Conservation (phyloP, 2,113 vertebrate species). For the Cyprinus carpio region DNA sequence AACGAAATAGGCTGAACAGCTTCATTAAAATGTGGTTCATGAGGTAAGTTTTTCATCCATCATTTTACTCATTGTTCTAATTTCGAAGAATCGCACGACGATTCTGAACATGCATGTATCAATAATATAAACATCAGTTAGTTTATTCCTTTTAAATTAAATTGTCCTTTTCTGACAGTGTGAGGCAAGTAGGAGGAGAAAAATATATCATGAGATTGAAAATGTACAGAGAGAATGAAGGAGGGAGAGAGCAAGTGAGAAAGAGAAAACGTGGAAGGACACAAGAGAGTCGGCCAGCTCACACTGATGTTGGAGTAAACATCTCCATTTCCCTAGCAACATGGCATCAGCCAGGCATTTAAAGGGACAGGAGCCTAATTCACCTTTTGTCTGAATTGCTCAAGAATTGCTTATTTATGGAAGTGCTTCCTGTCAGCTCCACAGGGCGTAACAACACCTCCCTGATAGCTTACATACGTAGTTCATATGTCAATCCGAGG, state of each 20-base stretch:
- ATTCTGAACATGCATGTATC: not conserved
- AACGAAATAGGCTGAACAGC: no score
- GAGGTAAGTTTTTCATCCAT: not conserved
- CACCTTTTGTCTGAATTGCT: slow-evolving; percentile 42
- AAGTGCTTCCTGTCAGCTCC: not conserved
- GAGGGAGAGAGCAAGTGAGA: not conserved
- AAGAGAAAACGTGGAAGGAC: slow-evolving; percentile 6
- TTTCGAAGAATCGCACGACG: not conserved
- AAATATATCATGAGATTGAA: not conserved
- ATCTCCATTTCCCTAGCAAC: slow-evolving; percentile 77
- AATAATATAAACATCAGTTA: not conserved
- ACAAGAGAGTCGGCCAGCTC: slow-evolving; percentile 15
- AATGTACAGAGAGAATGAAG: not conserved
- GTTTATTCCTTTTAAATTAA: not conserved
- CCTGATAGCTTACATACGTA: not conserved
- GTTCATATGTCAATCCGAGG: not conserved
- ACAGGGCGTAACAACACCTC: not conserved
- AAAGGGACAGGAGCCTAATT: slow-evolving; percentile 65
- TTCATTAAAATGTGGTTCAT: slow-evolving; percentile 26
- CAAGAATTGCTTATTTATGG: slow-evolving; percentile 45
- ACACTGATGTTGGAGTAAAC: slow-evolving; percentile 64
- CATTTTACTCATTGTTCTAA: not conserved
- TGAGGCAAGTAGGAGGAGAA: not conserved
- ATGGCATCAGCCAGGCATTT: slow-evolving; percentile 62
- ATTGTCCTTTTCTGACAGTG: not conserved